Evolutionary conservation across 2,113 vertebrate species (phyloP).

Genomic region (Atherinomorus stipes): DNA sequence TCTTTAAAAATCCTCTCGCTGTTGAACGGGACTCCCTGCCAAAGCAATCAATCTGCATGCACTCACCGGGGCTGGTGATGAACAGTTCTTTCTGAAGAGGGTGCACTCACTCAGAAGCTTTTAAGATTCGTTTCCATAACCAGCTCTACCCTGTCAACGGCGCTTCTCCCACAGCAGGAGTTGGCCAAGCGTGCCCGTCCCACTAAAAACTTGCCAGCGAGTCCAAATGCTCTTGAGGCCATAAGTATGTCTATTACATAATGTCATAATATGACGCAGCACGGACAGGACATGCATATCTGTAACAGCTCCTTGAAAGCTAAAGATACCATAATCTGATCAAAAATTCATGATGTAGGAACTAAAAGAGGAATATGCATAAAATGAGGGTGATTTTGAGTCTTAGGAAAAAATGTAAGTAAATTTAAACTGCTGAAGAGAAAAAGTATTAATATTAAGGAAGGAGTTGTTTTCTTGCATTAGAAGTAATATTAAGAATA

Average conservation of each 20-base stretch:
- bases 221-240: background rate
- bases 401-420: too few relatives aligned
- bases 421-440: too few relatives aligned
- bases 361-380: too few relatives aligned
- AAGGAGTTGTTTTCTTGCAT: too few relatives aligned
- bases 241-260: background rate
- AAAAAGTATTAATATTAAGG: too few relatives aligned
- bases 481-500: too few relatives aligned
- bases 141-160: conserved; percentile 36
- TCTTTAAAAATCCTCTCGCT: conserved; percentile 28
- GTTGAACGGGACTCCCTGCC: conserved; percentile 47
- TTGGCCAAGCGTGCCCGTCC: background rate
- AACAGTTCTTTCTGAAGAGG: conserved; percentile 23
- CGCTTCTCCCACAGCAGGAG: conserved; percentile 36
- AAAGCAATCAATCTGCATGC: conserved; percentile 58
- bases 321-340: too few relatives aligned
- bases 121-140: conserved; percentile 63
- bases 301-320: too few relatives aligned
- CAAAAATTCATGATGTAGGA: too few relatives aligned
- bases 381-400: too few relatives aligned
- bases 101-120: conserved; percentile 53
- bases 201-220: conserved; percentile 11
- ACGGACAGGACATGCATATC: background rate
- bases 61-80: conserved; percentile 37
- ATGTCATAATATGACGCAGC: conserved; percentile 7